Evolutionary conservation across 2,797 vertebrate species (phyloP).

Genomic region (Gymnoscopelus braueri): DNA sequence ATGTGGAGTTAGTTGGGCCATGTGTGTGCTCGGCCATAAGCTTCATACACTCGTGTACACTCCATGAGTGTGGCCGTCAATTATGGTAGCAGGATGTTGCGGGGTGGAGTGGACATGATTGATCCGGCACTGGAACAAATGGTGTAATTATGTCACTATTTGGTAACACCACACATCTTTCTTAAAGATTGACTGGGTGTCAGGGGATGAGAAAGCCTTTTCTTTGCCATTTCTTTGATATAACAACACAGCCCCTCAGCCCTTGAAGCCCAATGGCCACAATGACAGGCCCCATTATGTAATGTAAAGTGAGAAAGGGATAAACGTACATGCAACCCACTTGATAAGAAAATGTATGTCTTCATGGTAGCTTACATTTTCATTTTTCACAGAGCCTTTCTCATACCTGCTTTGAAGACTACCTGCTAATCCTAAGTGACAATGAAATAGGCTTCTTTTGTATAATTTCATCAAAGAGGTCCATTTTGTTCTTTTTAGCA

Average conservation of each 20-base stretch:
- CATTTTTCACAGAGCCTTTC: neutral
- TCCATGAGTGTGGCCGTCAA: no score
- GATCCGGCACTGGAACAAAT: conserved; percentile 12
- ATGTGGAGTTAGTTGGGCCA: no score
- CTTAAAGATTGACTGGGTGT: conserved; percentile 32
- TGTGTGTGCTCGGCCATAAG: no score
- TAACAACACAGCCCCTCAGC: neutral
- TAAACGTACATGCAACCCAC: conserved; percentile 31
- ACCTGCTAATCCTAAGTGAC: neutral
- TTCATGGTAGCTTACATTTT: conserved; percentile 15
- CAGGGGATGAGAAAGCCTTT: conserved; percentile 29
- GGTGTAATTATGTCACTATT: conserved; percentile 2
- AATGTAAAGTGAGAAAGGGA: conserved; percentile 20
- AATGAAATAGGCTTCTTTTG: no score
- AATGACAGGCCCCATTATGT: conserved; percentile 20
- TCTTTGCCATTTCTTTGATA: conserved; percentile 41
- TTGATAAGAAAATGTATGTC: neutral
- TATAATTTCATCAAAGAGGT: no score
- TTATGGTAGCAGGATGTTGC: no score
- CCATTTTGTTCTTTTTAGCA: no score
- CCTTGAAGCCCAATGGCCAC: no score
- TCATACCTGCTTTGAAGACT: no score
- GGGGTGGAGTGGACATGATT: conserved; percentile 1
- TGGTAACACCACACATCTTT: conserved; percentile 39
- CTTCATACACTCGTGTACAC: no score